phyloP scores from a whole-genome alignment of 2,113 vertebrate species.

The Triplophysa tibetana region DNA sequence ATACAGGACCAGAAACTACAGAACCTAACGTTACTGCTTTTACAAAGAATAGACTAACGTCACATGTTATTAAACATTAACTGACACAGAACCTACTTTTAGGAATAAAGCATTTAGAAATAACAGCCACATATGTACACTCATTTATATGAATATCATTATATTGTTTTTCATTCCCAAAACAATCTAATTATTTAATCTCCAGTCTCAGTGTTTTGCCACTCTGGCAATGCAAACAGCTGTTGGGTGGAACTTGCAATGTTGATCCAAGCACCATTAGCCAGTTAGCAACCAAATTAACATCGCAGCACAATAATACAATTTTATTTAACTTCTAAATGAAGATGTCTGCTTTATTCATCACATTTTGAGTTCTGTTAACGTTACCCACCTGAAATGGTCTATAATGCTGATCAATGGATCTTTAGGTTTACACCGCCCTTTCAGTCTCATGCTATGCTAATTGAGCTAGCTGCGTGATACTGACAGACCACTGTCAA shows the following conservation, averaged over 20 bases:
- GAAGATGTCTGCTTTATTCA: background rate
- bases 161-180: background rate
- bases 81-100: background rate
- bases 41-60: no score
- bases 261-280: background rate
- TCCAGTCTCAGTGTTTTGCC: background rate
- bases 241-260: conserved; percentile 21
- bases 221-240: conserved; percentile 1
- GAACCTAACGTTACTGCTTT: no score
- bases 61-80: background rate
- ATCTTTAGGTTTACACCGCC: conserved; percentile 6
- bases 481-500: conserved; percentile 2
- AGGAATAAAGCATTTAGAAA: background rate
- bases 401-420: background rate
- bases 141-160: background rate
- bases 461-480: background rate
- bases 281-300: background rate
- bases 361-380: background rate
- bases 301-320: background rate
- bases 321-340: background rate
- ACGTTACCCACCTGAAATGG: conserved; percentile 21
- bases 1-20: no score
- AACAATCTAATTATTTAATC: background rate
- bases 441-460: conserved; percentile 34
- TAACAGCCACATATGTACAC: no score